phyloP scores from a whole-genome alignment of 2,797 vertebrate species.

The Crenuchus spilurus region DNA sequence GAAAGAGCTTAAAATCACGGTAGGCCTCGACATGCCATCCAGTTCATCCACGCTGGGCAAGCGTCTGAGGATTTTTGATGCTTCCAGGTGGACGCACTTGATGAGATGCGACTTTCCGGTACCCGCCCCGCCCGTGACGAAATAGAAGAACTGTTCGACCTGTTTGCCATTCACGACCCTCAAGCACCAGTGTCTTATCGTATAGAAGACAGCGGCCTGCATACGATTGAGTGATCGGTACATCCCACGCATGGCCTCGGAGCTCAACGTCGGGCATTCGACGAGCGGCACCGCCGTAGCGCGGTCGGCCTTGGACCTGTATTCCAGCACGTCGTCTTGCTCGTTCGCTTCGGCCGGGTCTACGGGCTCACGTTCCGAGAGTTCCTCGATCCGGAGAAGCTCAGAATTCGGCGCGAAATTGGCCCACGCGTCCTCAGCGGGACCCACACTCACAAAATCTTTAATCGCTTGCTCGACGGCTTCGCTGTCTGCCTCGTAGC shows the following conservation, averaged over 20 bases:
- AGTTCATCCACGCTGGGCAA: slow-evolving; percentile 9
- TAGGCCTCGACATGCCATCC: slow-evolving; percentile 2
- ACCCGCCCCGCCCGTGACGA: slow-evolving; percentile 45
- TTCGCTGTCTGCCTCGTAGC: neutral
- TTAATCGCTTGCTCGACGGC: neutral
- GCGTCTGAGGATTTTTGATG: slow-evolving; percentile 18
- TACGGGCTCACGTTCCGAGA: neutral
- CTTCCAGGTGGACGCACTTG: slow-evolving; percentile 38
- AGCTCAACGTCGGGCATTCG: slow-evolving; percentile 2
- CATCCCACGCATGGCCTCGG: neutral
- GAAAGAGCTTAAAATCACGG: slow-evolving; percentile 29
- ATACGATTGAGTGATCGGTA: slow-evolving; percentile 12
- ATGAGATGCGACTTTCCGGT: slow-evolving; percentile 44
- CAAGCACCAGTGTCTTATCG: slow-evolving; percentile 29
- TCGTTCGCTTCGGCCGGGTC: neutral
- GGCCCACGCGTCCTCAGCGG: slow-evolving; percentile 12
- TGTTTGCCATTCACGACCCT: slow-evolving; percentile 9
- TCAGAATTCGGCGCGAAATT: slow-evolving; percentile 16
- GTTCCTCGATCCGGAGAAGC: neutral
- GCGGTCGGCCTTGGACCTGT: neutral
- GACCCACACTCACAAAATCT: neutral
- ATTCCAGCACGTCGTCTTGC: slow-evolving; percentile 23
- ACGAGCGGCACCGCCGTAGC: neutral
- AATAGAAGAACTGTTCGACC: slow-evolving; percentile 42
- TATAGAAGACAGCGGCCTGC: slow-evolving; percentile 32